phyloP scores from a whole-genome alignment of 2,113 vertebrate species.

The Solea solea region DNA sequence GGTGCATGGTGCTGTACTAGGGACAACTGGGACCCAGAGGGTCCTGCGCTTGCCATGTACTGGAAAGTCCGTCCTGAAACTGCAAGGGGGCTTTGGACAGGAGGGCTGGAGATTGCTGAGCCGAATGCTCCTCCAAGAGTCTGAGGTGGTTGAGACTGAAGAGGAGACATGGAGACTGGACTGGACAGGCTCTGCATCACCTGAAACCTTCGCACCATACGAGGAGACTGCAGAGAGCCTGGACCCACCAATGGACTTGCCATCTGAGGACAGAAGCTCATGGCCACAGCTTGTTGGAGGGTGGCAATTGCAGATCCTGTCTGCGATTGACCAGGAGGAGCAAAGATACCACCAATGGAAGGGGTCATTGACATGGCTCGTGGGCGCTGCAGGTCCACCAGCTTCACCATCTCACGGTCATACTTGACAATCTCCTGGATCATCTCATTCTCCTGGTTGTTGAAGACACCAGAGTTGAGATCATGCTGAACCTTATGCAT shows the following conservation, averaged over 20 bases:
- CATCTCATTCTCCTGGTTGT: slow-evolving; percentile 97
- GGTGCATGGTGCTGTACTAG: slow-evolving; percentile 86
- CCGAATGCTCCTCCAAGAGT: slow-evolving; percentile 77
- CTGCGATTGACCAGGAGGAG: slow-evolving; percentile 83
- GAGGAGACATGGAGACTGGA: slow-evolving; percentile 86
- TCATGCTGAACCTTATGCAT: slow-evolving; percentile 98
- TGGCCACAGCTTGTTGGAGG: slow-evolving; percentile 95
- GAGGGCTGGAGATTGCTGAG: slow-evolving; percentile 84
- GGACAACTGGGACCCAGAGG: slow-evolving; percentile 89
- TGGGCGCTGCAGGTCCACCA: slow-evolving; percentile 89
- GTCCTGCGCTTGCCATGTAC: slow-evolving; percentile 80
- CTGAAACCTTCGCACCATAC: slow-evolving; percentile 89
- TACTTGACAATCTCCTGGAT: slow-evolving; percentile 99
- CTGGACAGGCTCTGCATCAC: slow-evolving; percentile 86
- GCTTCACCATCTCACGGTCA: slow-evolving; percentile 97
- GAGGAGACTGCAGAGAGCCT: slow-evolving; percentile 87
- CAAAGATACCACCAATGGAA: slow-evolving; percentile 80
- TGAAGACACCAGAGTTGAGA: slow-evolving; percentile 94
- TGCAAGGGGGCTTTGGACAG: slow-evolving; percentile 86
- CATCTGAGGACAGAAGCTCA: slow-evolving; percentile 98
- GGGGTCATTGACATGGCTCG: slow-evolving; percentile 87
- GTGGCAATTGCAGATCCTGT: slow-evolving; percentile 92
- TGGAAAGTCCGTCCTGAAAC: slow-evolving; percentile 88
- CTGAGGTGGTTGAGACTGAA: slow-evolving; percentile 82
- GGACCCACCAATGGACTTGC: slow-evolving; percentile 89